phyloP scores from a whole-genome alignment of 2,888 invertebrate species.

The Drosophila robusta region DNA sequence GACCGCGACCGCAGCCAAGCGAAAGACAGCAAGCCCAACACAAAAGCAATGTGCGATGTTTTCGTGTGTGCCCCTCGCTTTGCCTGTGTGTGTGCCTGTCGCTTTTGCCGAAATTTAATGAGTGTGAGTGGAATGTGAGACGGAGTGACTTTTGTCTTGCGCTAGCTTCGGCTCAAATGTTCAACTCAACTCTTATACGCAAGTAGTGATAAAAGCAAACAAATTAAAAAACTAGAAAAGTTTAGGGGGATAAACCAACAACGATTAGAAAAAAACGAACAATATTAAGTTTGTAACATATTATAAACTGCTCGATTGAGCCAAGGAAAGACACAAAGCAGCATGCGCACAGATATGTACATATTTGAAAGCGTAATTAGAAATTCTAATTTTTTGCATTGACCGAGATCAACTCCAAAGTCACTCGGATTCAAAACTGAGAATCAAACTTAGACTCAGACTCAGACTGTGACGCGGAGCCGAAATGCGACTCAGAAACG shows the following conservation, averaged over 20 bases:
- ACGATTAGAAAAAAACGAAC: neutral
- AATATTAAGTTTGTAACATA: neutral
- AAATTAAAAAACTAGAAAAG: neutral
- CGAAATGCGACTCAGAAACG: constrained; percentile 15
- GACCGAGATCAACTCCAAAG: too few species aligned
- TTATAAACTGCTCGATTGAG: constrained; percentile 1
- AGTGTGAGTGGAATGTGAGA: constrained; percentile 48
- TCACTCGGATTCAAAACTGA: neutral
- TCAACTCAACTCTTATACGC: constrained; percentile 8
- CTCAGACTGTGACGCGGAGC: too few species aligned
- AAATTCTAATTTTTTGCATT: too few species aligned
- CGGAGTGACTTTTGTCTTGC: constrained; percentile 46
- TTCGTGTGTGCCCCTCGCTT: constrained; percentile 33
- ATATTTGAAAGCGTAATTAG: too few species aligned
- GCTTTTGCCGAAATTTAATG: constrained; percentile 57
- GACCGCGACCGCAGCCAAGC: constrained; percentile 44
- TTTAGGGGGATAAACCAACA: neutral
- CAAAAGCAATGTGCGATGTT: constrained; percentile 46
- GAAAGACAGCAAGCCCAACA: constrained; percentile 42
- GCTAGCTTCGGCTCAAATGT: constrained; percentile 8
- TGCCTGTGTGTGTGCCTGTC: constrained; percentile 23
- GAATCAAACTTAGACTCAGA: constrained; percentile 6
- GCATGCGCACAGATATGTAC: neutral
- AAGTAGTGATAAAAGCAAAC: neutral
- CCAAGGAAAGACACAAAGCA: neutral